A percentile compares a stretch with the other conserved stretches of the same genome.
Conservation (phyloP, 2,113 vertebrate species). For the Nothocercus julius region DNA sequence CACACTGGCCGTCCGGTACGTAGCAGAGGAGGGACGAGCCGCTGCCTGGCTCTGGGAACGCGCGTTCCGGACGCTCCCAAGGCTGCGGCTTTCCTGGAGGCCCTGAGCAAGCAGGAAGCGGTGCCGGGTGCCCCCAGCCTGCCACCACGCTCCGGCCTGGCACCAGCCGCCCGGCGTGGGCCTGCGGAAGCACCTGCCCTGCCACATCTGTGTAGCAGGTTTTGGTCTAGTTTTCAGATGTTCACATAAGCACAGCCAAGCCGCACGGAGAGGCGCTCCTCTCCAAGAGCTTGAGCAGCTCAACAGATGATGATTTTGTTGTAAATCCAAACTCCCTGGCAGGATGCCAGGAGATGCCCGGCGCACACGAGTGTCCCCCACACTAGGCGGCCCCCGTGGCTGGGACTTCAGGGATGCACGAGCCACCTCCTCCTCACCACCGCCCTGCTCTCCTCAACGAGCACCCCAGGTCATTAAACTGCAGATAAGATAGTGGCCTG, state of each 20-base stretch:
- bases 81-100: neutral
- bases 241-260: neutral
- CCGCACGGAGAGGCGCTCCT: neutral
- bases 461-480: neutral
- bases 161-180: neutral
- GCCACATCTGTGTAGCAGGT: neutral
- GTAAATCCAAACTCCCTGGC: neutral
- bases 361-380: neutral
- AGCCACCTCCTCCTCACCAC: neutral
- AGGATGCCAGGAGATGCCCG: no score
- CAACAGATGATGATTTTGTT: neutral
- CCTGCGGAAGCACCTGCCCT: neutral
- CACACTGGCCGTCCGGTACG: no score
- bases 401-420: fast-evolving
- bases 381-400: neutral
- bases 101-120: neutral
- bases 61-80: neutral
- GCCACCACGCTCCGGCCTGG: neutral
- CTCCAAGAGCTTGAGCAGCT: neutral
- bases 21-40: no score
- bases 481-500: neutral
- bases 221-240: neutral
- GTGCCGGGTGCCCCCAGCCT: neutral
- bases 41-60: neutral
- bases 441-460: neutral